Evolutionary conservation across 1,140 invertebrate genomes (phyloP).

Genomic region (Paraescarpia echinospica): DNA sequence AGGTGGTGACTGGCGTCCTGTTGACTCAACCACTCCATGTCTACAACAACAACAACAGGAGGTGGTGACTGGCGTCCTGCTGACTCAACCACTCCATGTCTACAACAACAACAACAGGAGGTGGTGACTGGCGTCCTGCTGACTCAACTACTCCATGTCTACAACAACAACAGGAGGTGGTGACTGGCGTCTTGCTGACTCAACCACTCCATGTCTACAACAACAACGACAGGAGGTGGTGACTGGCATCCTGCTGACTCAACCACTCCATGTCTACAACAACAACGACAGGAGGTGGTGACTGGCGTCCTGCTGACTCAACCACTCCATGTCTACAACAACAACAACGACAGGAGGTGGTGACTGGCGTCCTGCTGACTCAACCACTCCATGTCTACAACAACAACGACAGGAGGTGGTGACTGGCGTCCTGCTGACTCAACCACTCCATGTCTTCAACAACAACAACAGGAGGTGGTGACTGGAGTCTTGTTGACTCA

Average conservation of each 20-base stretch:
- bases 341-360: conserved; percentile 31
- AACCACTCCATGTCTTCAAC: conserved; percentile 66
- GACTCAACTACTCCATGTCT: conserved; percentile 66
- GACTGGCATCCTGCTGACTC: conserved; percentile 43
- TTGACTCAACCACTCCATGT: not conserved
- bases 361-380: no score
- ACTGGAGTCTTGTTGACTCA: no score
- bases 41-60: not conserved
- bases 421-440: conserved; percentile 59
- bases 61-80: conserved; percentile 61
- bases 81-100: conserved; percentile 65
- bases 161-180: conserved; percentile 59
- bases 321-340: no score
- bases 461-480: no score
- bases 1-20: no score
- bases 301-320: not conserved
- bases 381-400: conserved; percentile 66
- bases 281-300: not conserved
- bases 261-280: not conserved
- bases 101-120: conserved; percentile 60
- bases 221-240: no score
- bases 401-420: no score
- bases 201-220: conserved; percentile 66
- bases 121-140: conserved; percentile 61
- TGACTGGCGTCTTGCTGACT: conserved; percentile 60